Conservation (phyloP, 2,797 vertebrate genomes). For the Mormyrops boulengeri region DNA sequence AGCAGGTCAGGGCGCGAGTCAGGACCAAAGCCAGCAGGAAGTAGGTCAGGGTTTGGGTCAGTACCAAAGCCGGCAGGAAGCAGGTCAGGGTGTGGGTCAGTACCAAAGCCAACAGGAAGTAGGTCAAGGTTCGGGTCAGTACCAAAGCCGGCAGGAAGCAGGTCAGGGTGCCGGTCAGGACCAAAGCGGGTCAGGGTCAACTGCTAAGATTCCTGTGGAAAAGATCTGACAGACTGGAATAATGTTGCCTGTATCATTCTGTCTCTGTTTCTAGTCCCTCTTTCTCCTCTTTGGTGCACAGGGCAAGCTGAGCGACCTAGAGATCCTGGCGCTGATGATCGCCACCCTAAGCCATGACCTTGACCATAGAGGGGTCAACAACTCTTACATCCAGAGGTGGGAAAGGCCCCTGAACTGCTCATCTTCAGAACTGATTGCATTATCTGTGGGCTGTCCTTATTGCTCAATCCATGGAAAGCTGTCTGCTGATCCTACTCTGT, state of each 20-base stretch:
- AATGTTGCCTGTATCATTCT: background rate
- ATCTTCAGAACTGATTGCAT: background rate
- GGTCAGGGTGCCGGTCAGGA: background rate
- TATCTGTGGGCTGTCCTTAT: background rate
- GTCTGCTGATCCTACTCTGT: background rate
- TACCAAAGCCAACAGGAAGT: background rate
- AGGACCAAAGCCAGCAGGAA: background rate
- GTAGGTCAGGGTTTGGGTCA: background rate
- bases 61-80: background rate
- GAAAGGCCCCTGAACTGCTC: conserved; percentile 14
- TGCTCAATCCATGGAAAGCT: background rate
- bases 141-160: background rate
- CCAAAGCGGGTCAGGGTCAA: background rate
- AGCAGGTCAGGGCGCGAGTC: background rate
- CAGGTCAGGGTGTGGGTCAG: background rate
- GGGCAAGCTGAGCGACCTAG: conserved; percentile 78
- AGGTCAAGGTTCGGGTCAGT: background rate
- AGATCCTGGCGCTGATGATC: conserved; percentile 86
- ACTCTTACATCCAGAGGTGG: conserved; percentile 93
- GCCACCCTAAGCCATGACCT: conserved; percentile 89
- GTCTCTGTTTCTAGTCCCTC: background rate
- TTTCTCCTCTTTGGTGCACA: conserved; percentile 35
- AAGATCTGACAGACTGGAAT: background rate
- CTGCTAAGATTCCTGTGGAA: background rate
- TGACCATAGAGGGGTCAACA: conserved; percentile 97